These are phyloP conservation scores for Caranx ignobilis DNA, from an alignment of 2,113 vertebrate species.

Conservation along the genomic window DNA sequence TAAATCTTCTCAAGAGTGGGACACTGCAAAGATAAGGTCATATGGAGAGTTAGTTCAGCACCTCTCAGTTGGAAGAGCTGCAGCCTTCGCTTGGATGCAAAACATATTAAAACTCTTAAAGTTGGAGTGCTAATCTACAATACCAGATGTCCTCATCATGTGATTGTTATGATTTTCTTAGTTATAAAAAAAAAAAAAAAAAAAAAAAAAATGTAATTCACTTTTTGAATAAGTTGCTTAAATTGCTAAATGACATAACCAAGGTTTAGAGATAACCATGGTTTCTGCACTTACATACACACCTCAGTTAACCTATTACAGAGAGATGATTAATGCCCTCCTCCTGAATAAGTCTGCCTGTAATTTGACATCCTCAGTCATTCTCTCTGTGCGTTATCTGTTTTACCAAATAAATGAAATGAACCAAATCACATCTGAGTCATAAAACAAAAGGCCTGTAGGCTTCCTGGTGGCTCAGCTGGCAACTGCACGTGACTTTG, in stretches of 20 bases:
- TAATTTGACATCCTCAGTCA: constrained; percentile 10
- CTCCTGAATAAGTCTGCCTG: neutral
- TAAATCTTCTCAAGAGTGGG: constrained; percentile 49
- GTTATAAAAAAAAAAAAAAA: neutral
- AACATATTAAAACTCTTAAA: constrained; percentile 16
- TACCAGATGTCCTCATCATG: constrained; percentile 60
- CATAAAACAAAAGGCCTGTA: constrained; percentile 46
- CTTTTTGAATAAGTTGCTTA: constrained; percentile 39
- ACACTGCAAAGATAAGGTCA: constrained; percentile 57
- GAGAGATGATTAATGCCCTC: neutral
- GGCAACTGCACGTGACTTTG: constrained; percentile 40
- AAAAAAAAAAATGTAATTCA: neutral
- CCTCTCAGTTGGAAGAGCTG: constrained; percentile 24
- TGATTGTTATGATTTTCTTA: constrained; percentile 45
- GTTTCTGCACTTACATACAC: neutral
- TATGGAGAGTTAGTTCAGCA: constrained; percentile 28
- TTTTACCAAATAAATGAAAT: constrained; percentile 50
- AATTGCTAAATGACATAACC: constrained; percentile 13
- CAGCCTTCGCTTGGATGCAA: neutral
- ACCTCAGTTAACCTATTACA: neutral
- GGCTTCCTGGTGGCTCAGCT: constrained; percentile 69
- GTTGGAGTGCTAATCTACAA: constrained; percentile 59
- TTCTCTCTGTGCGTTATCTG: constrained; percentile 6
- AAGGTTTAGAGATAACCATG: neutral
- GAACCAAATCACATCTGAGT: constrained; percentile 54